phyloP scores from a whole-genome alignment of 2,888 invertebrate genomes.

The Mechanitis mazaeus region DNA sequence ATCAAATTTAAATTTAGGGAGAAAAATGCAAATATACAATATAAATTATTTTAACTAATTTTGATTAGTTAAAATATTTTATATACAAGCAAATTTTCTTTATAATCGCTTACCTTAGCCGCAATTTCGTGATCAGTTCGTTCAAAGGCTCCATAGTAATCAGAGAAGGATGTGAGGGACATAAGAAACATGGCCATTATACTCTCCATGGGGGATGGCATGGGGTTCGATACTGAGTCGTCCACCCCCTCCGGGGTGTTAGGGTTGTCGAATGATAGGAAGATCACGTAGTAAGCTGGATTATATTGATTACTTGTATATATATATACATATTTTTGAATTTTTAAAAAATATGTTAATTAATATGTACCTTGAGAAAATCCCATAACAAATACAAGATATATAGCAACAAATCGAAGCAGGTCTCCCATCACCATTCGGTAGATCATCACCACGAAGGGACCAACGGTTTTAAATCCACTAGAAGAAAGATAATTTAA shows the following conservation, averaged over 20 bases:
- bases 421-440: constrained; percentile 98
- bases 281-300: constrained; percentile 93
- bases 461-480: constrained; percentile 98
- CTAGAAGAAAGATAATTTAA: constrained; percentile 67
- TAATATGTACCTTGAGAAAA: constrained; percentile 86
- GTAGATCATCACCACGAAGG: constrained; percentile 99
- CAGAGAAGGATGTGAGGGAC: constrained; percentile 97
- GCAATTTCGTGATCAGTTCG: constrained; percentile 91
- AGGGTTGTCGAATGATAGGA: constrained; percentile 90
- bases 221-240: constrained; percentile 88
- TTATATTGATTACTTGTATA: constrained; percentile 23
- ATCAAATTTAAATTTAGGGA: too few species aligned
- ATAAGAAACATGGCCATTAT: constrained; percentile 99
- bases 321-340: neutral
- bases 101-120: constrained; percentile 81
- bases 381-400: constrained; percentile 96
- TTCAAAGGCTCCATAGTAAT: constrained; percentile 94
- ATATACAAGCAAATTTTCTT: too few species aligned
- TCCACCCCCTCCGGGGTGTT: constrained; percentile 88
- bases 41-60: too few species aligned
- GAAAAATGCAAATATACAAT: too few species aligned
- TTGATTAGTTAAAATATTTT: too few species aligned
- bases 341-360: neutral
- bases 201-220: constrained; percentile 95
- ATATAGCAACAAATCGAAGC: constrained; percentile 96